A percentile compares a stretch with the other conserved stretches of the same genome.
Evolutionary conservation across 2,113 vertebrate species (phyloP).

Genomic region (Passer montanus): DNA sequence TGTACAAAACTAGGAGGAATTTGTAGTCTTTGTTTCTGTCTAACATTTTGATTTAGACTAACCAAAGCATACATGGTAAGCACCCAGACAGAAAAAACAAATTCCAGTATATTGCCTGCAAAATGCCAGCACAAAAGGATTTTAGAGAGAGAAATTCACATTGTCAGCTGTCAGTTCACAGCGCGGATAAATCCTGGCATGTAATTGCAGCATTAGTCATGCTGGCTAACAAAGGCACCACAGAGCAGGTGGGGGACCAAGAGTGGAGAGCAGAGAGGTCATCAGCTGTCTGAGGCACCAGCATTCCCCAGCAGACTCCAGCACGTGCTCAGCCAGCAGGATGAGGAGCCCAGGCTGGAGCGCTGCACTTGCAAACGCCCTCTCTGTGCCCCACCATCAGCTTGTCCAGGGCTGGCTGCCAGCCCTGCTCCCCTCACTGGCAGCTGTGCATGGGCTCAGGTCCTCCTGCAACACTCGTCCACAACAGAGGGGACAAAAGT

Average conservation of each 20-base stretch:
- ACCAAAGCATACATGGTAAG: background rate
- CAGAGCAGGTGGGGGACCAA: accelerated
- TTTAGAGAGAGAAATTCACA: background rate
- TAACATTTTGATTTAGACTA: background rate
- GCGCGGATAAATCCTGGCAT: accelerated
- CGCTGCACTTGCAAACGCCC: accelerated
- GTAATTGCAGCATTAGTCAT: background rate
- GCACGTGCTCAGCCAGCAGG: accelerated
- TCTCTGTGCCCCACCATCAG: accelerated
- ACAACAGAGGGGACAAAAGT: background rate
- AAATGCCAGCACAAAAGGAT: background rate
- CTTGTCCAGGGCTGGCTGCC: accelerated
- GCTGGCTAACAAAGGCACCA: background rate
- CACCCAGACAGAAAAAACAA: background rate
- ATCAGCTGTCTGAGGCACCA: background rate
- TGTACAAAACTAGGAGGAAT: background rate
- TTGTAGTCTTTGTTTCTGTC: background rate
- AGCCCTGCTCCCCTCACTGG: background rate
- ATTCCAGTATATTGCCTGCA: background rate
- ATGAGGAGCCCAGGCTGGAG: background rate
- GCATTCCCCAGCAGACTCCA: background rate
- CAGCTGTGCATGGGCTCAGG: background rate
- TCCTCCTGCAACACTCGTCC: background rate
- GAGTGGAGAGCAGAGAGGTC: background rate
- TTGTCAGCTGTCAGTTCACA: background rate